Conservation (phyloP, 2,113 vertebrate species). For the Cebus imitator region DNA sequence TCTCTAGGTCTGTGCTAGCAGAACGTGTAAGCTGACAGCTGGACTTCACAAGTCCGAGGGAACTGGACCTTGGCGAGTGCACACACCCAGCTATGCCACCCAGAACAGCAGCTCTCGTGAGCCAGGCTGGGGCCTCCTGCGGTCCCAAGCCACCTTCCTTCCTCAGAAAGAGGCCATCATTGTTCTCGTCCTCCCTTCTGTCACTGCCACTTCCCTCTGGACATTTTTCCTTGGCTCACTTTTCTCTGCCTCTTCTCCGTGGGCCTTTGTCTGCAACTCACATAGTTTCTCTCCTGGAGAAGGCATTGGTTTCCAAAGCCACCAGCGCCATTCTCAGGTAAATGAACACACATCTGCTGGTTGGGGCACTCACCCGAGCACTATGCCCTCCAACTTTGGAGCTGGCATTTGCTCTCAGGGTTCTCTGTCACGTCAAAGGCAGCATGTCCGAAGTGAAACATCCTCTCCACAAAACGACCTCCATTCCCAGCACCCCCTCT, state of each 20-base stretch:
- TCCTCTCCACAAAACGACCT: not conserved
- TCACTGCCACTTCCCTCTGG: not conserved
- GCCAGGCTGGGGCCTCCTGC: no score
- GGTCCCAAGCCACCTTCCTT: no score
- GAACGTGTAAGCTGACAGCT: not conserved
- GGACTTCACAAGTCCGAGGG: not conserved
- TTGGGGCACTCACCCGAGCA: not conserved
- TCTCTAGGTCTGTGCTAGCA: not conserved
- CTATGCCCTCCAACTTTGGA: not conserved
- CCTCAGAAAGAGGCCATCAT: not conserved
- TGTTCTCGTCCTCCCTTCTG: not conserved
- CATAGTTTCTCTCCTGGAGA: not conserved
- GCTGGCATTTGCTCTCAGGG: not conserved
- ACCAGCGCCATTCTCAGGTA: not conserved
- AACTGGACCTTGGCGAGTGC: not conserved
- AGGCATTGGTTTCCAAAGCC: not conserved
- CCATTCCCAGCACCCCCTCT: not conserved
- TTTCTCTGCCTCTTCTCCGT: not conserved
- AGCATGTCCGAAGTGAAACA: not conserved
- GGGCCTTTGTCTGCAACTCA: not conserved
- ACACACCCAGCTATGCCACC: accelerated
- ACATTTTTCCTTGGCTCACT: not conserved
- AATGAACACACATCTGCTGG: accelerated
- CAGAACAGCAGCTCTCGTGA: not conserved
- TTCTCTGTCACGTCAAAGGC: not conserved